Percentiles rank a stretch among this genome's conserved stretches.
Evolutionary conservation across 2,888 invertebrate genomes (phyloP).

Genomic region (Metallyticus violacea): DNA sequence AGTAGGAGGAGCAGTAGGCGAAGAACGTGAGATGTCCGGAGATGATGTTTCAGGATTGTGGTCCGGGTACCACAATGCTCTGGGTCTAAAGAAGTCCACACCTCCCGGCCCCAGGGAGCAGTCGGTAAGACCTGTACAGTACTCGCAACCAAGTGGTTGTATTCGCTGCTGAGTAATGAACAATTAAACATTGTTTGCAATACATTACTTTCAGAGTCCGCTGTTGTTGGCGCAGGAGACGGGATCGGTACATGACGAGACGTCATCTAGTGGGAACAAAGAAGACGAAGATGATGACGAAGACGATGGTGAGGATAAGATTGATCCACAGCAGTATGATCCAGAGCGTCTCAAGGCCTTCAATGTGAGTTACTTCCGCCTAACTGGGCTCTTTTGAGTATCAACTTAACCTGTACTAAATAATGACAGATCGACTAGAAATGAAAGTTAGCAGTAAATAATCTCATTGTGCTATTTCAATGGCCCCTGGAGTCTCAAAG

Average conservation of each 20-base stretch:
- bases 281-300: constrained; percentile 85
- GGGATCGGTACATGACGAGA: constrained; percentile 77
- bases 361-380: constrained; percentile 67
- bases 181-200: background rate
- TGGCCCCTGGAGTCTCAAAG: no score
- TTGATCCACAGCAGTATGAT: constrained; percentile 84
- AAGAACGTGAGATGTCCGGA: constrained; percentile 46
- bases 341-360: constrained; percentile 94
- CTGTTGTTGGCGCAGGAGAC: constrained; percentile 57
- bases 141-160: no score
- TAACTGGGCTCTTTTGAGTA: no score
- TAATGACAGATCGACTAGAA: no score
- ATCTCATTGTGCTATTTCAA: no score
- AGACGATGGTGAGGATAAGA: constrained; percentile 88
- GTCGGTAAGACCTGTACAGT: constrained; percentile 65
- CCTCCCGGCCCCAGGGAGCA: constrained; percentile 60
- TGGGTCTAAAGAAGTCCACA: constrained; percentile 48
- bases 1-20: constrained; percentile 37
- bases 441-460: no score
- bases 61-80: constrained; percentile 79
- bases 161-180: background rate
- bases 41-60: constrained; percentile 72
- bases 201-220: constrained; percentile 57
- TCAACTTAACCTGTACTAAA: no score
- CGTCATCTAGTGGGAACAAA: constrained; percentile 82